Conservation (phyloP, 2,888 invertebrate species). For the Coleophora deauratella region DNA sequence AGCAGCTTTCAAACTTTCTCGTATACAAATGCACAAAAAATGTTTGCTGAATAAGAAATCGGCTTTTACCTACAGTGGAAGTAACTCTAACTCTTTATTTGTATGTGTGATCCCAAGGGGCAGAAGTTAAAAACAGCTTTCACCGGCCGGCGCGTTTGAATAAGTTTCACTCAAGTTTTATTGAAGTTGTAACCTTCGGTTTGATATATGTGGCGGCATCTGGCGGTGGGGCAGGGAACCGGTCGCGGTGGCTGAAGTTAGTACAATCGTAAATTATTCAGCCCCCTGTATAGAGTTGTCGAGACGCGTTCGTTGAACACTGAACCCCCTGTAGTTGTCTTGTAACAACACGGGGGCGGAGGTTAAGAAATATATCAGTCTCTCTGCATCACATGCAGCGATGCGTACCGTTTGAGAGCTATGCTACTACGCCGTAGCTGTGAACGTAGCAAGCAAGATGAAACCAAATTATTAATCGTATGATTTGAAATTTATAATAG, state of each 20-base stretch:
- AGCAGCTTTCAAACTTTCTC: constrained; percentile 30
- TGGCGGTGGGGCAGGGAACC: constrained; percentile 38
- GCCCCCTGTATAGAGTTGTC: constrained; percentile 51
- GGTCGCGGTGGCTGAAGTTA: constrained; percentile 55
- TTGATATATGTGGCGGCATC: constrained; percentile 58
- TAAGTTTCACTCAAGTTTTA: constrained; percentile 44
- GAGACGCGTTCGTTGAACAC: constrained; percentile 17
- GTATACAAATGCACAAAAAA: constrained; percentile 33
- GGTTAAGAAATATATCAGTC: no score
- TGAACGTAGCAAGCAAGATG: no score
- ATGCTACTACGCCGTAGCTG: no score
- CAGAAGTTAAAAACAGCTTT: constrained; percentile 68
- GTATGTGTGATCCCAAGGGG: constrained; percentile 56
- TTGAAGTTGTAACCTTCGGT: constrained; percentile 50
- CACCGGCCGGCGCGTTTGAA: constrained; percentile 47
- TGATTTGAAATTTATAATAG: no score
- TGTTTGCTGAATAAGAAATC: constrained; percentile 44
- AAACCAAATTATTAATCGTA: no score
- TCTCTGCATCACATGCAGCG: no score
- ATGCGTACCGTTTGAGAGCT: no score
- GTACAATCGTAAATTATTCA: constrained; percentile 69
- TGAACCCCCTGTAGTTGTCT: background rate
- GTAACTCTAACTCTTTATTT: constrained; percentile 57
- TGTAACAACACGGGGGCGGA: background rate
- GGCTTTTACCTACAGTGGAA: constrained; percentile 38